Evolutionary conservation across 2,888 invertebrate genomes (phyloP).

Genomic region (Xestobium rufovillosum): DNA sequence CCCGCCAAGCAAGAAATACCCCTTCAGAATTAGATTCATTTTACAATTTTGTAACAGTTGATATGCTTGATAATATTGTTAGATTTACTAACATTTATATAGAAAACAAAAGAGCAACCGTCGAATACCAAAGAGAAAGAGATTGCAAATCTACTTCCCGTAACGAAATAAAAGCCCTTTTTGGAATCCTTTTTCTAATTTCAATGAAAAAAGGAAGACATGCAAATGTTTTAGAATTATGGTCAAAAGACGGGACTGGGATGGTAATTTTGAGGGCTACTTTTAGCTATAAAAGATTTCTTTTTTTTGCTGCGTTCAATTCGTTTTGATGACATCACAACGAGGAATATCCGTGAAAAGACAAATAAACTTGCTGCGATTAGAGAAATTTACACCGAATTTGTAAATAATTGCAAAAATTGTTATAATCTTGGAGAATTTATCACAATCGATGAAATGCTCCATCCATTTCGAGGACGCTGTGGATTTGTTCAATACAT

Average conservation of each 20-base stretch:
- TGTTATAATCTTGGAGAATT: slow-evolving; percentile 16
- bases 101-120: slow-evolving; percentile 6
- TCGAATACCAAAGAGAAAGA: slow-evolving; percentile 12
- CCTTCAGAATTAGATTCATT: slow-evolving; percentile 14
- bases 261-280: slow-evolving; percentile 13
- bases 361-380: slow-evolving; percentile 17
- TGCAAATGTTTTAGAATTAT: slow-evolving; percentile 15
- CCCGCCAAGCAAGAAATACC: slow-evolving; percentile 13
- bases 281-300: slow-evolving; percentile 18
- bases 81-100: slow-evolving; percentile 17
- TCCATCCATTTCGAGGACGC: slow-evolving; percentile 3
- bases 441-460: slow-evolving; percentile 19
- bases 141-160: slow-evolving; percentile 13
- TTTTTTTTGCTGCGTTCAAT: slow-evolving; percentile 17
- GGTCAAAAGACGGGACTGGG: slow-evolving; percentile 16
- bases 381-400: slow-evolving; percentile 12
- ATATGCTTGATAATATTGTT: slow-evolving; percentile 19
- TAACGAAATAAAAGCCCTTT: slow-evolving; percentile 17
- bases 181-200: slow-evolving; percentile 14
- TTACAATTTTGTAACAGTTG: slow-evolving; percentile 13
- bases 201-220: slow-evolving; percentile 12
- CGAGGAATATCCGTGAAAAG: slow-evolving; percentile 9
- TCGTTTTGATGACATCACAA: slow-evolving; percentile 12
- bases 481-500: slow-evolving; percentile 22
- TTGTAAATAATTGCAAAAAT: slow-evolving; percentile 17